Evolutionary conservation across 1,140 invertebrate genomes (phyloP), one percentile per base, ranked within the genome.

Genomic region (Drosophila simulans): DNA sequence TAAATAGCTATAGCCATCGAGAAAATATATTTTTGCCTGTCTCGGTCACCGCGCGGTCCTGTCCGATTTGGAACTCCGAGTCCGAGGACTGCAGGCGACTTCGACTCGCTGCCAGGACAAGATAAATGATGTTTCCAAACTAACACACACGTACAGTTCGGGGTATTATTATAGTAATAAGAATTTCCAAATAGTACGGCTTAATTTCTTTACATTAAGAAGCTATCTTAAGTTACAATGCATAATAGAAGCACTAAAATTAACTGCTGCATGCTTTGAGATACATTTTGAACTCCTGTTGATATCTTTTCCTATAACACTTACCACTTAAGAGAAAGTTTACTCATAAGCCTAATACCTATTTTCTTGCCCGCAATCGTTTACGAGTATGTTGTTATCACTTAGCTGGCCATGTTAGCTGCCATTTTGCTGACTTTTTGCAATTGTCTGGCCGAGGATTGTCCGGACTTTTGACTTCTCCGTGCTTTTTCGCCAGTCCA

Each of bases 101-200:
- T 48, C 54, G 69, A 74, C 58, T 71, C 34, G 57, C 35, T 64
- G 48, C 58, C 69, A 74, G 42, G 71, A 76, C 64, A 88, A 86
- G 75, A 86, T 86, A 88, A 86, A 86, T 86, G 83, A 86, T 89
- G 83, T 77, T 79, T 59, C 84, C 78, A 57, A 82, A 53, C 63
- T 76, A 63, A 39, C 58, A 56, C 70, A 69, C 66, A 71, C 48
- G 40, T 17, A 57, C 53, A 49, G 10, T 10, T 8, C 3, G 1
- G 34, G 51, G 0, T n/a, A 10, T 22, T 8, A 13, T 11, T 10
- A 22, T 53, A 53, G 46, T n/a, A 4, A 3, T 2, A 5, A 46
- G 0, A 13, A 22, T 13, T 1, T 0, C 3, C 7, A 10, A 31
- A 31, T 10, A 3, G 31, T 8, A 10, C 0, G 7, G 7, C 0